Conservation (phyloP, 2,797 vertebrate genomes). For the Gymnocypris eckloni region DNA sequence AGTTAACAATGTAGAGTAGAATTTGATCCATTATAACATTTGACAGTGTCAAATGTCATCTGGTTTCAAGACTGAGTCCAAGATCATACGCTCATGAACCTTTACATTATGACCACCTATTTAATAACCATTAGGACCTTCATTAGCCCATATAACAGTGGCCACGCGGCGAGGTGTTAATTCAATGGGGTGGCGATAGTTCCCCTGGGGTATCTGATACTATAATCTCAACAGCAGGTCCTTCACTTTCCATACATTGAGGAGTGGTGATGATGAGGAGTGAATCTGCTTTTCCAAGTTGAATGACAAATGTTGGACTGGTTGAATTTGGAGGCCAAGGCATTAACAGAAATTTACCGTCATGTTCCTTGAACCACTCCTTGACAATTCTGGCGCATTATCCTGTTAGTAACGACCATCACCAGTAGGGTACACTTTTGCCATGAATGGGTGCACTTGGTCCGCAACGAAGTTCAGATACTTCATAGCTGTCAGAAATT, state of each 20-base stretch:
- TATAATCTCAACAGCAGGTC: not conserved
- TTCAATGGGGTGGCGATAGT: not conserved
- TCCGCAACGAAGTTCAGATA: not conserved
- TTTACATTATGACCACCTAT: not conserved
- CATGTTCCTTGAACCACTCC: not conserved
- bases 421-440: not conserved
- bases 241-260: not conserved
- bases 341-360: too few relatives aligned
- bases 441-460: not conserved
- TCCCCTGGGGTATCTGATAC: not conserved
- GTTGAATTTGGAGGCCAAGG: not conserved
- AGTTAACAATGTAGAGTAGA: not conserved
- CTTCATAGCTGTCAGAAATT: not conserved
- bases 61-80: not conserved
- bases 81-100: not conserved
- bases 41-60: not conserved
- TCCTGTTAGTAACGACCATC: not conserved
- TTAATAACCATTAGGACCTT: not conserved
- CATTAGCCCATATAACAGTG: not conserved
- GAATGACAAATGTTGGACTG: not conserved
- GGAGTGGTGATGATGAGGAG: not conserved
- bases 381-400: not conserved
- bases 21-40: not conserved
- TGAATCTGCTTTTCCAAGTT: not conserved
- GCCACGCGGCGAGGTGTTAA: not conserved